phyloP scores from a whole-genome alignment of 1,140 invertebrate species.

The Brachionus plicatilis region DNA sequence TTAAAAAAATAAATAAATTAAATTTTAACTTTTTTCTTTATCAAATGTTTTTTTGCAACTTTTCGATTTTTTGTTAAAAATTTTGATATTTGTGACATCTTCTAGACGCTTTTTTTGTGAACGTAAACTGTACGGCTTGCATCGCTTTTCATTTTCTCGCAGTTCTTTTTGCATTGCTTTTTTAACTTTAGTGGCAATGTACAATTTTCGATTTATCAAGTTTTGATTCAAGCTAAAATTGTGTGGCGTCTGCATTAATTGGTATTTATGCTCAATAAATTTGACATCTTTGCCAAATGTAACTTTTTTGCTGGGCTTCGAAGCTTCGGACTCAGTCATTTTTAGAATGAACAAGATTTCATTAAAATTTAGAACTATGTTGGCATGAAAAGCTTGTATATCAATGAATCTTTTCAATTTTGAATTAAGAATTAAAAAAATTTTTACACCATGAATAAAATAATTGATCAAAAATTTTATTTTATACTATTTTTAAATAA shows the following conservation, averaged over 20 bases:
- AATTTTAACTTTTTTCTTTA: not conserved
- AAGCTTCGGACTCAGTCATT: not conserved
- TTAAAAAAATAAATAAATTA: not conserved
- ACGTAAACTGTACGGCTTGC: not conserved
- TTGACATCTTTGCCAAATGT: not conserved
- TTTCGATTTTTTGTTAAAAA: not conserved
- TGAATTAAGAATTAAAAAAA: too few relatives aligned
- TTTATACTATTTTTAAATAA: too few relatives aligned
- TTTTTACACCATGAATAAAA: too few relatives aligned
- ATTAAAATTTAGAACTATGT: too few relatives aligned
- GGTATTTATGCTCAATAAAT: constrained; percentile 3
- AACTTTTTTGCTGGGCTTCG: not conserved
- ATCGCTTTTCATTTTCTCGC: not conserved
- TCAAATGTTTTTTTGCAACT: too few relatives aligned
- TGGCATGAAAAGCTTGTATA: too few relatives aligned
- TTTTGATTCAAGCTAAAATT: not conserved
- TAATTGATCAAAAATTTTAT: too few relatives aligned
- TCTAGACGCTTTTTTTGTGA: not conserved
- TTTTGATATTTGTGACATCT: not conserved
- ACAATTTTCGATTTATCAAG: not conserved
- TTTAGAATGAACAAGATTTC: too few relatives aligned
- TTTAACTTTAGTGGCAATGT: not conserved
- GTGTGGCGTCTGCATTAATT: constrained; percentile 3
- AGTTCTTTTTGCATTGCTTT: not conserved
- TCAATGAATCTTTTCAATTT: too few relatives aligned